Evolutionary conservation across 2,797 vertebrate species (phyloP).

Genomic region (Sebastes dallii): DNA sequence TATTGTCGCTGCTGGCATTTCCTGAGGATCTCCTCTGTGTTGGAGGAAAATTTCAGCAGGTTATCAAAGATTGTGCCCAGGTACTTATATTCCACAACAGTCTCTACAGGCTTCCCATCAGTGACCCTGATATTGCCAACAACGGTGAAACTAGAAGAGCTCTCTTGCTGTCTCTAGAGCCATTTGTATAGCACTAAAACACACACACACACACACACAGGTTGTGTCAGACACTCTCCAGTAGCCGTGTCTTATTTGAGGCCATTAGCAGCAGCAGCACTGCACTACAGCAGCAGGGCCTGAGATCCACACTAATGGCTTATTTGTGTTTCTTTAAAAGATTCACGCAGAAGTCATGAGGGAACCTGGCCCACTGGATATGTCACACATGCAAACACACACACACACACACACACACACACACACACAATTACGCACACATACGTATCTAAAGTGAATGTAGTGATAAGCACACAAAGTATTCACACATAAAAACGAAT

Average conservation of each 20-base stretch:
- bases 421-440: neutral
- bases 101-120: neutral
- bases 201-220: neutral
- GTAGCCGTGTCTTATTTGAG: slow-evolving; percentile 10
- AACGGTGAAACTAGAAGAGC: neutral
- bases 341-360: slow-evolving; percentile 14
- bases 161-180: slow-evolving; percentile 6
- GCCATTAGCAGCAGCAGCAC: slow-evolving; percentile 44
- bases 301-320: slow-evolving; percentile 48
- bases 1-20: too few species aligned
- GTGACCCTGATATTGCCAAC: slow-evolving; percentile 6
- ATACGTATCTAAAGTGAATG: neutral
- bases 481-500: neutral
- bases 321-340: slow-evolving; percentile 59
- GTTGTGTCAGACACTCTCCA: slow-evolving; percentile 13
- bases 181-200: neutral
- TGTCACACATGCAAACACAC: neutral
- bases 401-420: neutral
- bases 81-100: too few species aligned
- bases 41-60: too few species aligned
- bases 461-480: neutral
- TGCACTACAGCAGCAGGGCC: slow-evolving; percentile 19
- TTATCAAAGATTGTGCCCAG: too few species aligned
- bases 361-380: slow-evolving; percentile 4
- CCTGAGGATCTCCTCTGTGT: too few species aligned